phyloP scores from a whole-genome alignment of 2,888 invertebrate species.

The Lepetodrilus schrolli region DNA sequence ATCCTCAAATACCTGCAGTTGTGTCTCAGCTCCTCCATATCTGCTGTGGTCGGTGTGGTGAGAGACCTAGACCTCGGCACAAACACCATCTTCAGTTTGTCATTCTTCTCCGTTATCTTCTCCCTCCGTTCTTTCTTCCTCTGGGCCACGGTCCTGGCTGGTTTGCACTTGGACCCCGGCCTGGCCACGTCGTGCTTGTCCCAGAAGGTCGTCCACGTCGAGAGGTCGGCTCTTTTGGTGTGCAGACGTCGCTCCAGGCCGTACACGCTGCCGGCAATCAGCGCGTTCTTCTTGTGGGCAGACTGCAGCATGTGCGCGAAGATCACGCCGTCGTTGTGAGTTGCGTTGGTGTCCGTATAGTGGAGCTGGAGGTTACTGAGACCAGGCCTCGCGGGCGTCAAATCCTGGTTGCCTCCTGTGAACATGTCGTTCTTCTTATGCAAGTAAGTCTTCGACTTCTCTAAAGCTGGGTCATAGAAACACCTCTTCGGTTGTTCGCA shows the following conservation, averaged over 20 bases:
- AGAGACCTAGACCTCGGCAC: constrained; percentile 50
- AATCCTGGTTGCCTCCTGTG: constrained; percentile 49
- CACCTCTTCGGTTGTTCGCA: constrained; percentile 33
- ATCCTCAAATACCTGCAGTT: constrained; percentile 53
- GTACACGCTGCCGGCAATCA: constrained; percentile 47
- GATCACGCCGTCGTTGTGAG: constrained; percentile 56
- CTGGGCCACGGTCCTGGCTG: constrained; percentile 52
- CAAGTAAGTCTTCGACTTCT: constrained; percentile 52
- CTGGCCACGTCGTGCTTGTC: constrained; percentile 47
- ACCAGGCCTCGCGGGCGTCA: constrained; percentile 49
- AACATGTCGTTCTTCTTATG: constrained; percentile 50
- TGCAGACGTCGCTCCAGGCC: constrained; percentile 53
- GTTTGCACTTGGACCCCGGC: constrained; percentile 42
- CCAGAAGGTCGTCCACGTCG: constrained; percentile 49
- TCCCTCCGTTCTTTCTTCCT: constrained; percentile 56
- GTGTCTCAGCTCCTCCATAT: constrained; percentile 50
- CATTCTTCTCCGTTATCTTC: constrained; percentile 55
- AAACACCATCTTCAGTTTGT: constrained; percentile 55
- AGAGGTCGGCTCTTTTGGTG: constrained; percentile 47
- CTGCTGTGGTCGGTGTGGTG: constrained; percentile 44
- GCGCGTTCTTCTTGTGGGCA: constrained; percentile 48
- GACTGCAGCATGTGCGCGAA: constrained; percentile 57
- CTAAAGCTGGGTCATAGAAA: constrained; percentile 53
- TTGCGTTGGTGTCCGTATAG: constrained; percentile 60
- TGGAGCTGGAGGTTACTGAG: constrained; percentile 47